phyloP scores from a whole-genome alignment of 2,113 vertebrate species.

The Oryzias melastigma region DNA sequence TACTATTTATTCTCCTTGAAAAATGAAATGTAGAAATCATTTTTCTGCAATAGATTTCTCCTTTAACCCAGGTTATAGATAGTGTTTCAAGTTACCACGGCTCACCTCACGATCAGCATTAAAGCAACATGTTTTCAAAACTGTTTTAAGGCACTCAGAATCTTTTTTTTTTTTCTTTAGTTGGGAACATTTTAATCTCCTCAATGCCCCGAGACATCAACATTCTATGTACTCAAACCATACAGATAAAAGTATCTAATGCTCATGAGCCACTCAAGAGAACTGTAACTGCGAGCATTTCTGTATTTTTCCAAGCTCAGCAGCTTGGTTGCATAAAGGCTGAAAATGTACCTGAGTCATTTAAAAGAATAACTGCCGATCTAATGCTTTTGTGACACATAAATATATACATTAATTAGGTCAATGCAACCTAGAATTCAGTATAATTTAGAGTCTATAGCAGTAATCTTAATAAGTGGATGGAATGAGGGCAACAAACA shows the following conservation, averaged over 20 bases:
- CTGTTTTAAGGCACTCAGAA: background rate
- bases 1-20: no score
- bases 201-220: background rate
- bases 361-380: conserved; percentile 16
- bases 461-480: conserved; percentile 14
- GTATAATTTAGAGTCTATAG: conserved; percentile 1
- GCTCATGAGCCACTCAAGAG: conserved; percentile 8
- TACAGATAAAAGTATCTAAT: conserved; percentile 3
- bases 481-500: conserved; percentile 23
- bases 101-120: background rate
- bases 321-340: conserved; percentile 11
- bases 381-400: background rate
- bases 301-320: conserved; percentile 9
- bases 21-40: background rate
- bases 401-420: conserved; percentile 26
- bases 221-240: conserved; percentile 4
- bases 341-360: conserved; percentile 10
- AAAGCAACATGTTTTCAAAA: conserved; percentile 12
- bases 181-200: background rate
- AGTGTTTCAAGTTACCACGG: background rate
- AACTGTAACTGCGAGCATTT: conserved; percentile 26
- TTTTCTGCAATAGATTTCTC: conserved; percentile 5
- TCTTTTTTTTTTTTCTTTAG: background rate
- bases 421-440: conserved; percentile 7
- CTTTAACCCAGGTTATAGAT: background rate